phyloP scores from a whole-genome alignment of 2,113 vertebrate genomes.

The Prionailurus bengalensis region DNA sequence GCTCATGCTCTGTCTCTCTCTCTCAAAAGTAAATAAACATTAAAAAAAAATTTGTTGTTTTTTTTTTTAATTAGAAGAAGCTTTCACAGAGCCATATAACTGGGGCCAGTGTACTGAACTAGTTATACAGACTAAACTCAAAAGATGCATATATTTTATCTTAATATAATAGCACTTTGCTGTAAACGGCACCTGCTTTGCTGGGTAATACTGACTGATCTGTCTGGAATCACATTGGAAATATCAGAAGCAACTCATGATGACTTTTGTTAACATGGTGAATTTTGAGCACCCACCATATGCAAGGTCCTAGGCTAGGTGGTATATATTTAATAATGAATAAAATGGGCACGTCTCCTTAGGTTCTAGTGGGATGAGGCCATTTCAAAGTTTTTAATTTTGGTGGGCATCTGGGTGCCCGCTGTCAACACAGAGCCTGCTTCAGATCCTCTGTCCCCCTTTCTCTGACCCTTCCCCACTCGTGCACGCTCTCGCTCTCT shows the following conservation, averaged over 20 bases:
- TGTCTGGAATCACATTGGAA: not conserved
- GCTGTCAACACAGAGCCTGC: no score
- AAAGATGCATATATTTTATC: conserved; percentile 20
- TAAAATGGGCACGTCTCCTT: not conserved
- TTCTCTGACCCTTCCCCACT: no score
- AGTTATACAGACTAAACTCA: not conserved
- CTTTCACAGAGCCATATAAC: not conserved
- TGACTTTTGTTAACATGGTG: not conserved
- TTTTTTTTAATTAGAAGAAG: not conserved
- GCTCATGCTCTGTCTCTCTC: not conserved
- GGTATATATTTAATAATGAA: not conserved
- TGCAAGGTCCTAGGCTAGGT: not conserved
- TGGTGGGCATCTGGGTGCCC: no score
- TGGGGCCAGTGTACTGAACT: not conserved
- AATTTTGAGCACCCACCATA: not conserved
- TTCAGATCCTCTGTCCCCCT: no score
- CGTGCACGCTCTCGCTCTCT: no score
- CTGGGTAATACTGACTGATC: not conserved
- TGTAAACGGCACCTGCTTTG: not conserved
- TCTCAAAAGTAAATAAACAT: no score
- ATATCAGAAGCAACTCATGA: conserved; percentile 18
- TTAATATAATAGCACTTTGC: not conserved
- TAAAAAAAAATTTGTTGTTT: no score
- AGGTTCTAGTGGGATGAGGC: not conserved
- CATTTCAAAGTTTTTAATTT: not conserved